Base-by-base conservation (phyloP, 1,140 invertebrate genomes). In the Acyrthosiphon pisum region DNA sequence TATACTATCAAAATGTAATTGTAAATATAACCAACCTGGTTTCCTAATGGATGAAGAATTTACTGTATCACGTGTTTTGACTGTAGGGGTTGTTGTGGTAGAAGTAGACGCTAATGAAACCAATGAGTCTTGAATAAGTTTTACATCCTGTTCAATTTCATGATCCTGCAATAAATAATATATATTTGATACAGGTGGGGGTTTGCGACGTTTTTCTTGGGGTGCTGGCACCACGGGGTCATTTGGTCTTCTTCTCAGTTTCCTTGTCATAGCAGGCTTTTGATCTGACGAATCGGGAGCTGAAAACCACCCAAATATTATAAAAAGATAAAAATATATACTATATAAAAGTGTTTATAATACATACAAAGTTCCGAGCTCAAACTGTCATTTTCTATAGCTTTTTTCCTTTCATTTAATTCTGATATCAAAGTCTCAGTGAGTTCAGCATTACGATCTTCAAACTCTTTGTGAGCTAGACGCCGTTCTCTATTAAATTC, bases 381-480 rank as follows among this genome's bases (percentile, higher is more conserved):
- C 94, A 97, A 97, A 89, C 98, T 95, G 95, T 99, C 99, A 94
- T 96, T 96, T 95, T 99, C 98, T 94, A 99, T 98, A 94, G 97
- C 96, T 94, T 97, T 97, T 94, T 97, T 96, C 94, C 99, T 99
- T 94, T 94, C 99, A 95, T 99, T 98, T 95, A 99, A 97, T 95
- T 99, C 98, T 60, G 97, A 96, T 23, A 99, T 96, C 30, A 99
- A 95, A 95, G 97, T 98, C 95, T 99, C 98, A 94, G 97, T 97
- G 23, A 99, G 95, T 95, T 99, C 98, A 94, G 98, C 96, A 95
- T 99, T 99, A 95, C 99, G 99, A 94, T 99, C 98, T 95, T 99
- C 98, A 96, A 98, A 99, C 94, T 99, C 98, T 95, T 98, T 97
- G 1, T 96, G 97, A 7, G 98, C 97, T 50, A 97, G 97, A 95